Evolutionary conservation across 2,113 vertebrate genomes (phyloP).

Genomic region (Myotis yumanensis): DNA sequence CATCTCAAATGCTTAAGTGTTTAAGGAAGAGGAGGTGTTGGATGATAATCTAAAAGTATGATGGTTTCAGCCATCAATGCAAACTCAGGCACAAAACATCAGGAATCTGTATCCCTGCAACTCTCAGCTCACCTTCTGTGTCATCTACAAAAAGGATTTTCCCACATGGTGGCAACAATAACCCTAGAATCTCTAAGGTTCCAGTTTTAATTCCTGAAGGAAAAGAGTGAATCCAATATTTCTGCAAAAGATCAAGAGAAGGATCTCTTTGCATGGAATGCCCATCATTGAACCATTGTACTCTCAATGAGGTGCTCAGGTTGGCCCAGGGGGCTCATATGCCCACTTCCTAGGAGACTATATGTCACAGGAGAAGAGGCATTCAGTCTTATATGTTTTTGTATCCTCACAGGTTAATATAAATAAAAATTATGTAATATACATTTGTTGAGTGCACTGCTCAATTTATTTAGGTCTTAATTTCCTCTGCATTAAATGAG

Average conservation of each 20-base stretch:
- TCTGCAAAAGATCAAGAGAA: not conserved
- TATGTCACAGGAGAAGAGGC: not conserved
- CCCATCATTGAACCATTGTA: not conserved
- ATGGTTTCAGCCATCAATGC: not conserved
- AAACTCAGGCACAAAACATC: not conserved
- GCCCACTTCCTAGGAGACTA: not conserved
- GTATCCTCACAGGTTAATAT: not conserved
- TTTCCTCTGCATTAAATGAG: not conserved
- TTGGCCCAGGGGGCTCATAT: not conserved
- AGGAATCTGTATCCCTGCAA: not conserved
- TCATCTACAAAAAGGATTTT: not conserved
- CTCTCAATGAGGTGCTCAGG: rapidly evolving
- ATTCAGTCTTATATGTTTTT: not conserved
- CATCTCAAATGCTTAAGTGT: not conserved
- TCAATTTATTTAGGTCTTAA: not conserved
- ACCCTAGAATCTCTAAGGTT: not conserved
- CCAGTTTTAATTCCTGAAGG: not conserved
- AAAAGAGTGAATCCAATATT: not conserved
- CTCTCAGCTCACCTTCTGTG: not conserved
- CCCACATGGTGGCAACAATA: rapidly evolving
- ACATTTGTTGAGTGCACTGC: not conserved
- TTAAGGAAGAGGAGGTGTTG: not conserved
- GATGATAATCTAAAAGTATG: not conserved
- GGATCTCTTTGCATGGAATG: not conserved
- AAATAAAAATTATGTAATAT: not conserved